Conservation (phyloP, 2,797 vertebrate genomes). For the Lophius americanus region DNA sequence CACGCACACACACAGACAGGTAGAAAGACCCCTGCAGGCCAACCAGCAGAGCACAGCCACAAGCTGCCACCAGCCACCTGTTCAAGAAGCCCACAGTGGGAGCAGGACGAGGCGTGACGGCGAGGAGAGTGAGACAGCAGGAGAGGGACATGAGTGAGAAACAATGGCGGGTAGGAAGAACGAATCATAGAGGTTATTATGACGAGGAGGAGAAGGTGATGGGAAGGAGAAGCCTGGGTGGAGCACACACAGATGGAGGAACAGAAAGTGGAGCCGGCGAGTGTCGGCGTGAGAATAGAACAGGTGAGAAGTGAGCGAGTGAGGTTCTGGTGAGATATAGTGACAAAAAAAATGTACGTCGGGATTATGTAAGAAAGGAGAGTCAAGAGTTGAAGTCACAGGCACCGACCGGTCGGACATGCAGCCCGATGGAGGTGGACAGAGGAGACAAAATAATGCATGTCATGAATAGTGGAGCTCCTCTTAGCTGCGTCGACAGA, state of each 20-base stretch:
- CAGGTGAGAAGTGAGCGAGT: neutral
- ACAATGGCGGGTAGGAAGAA: slow-evolving; percentile 36
- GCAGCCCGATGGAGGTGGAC: slow-evolving; percentile 4
- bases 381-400: slow-evolving; percentile 1
- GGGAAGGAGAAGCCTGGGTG: slow-evolving; percentile 12
- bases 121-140: slow-evolving; percentile 42
- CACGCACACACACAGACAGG: slow-evolving; percentile 43
- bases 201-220: slow-evolving; percentile 39
- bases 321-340: slow-evolving; percentile 8
- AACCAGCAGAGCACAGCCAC: slow-evolving; percentile 71
- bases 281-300: slow-evolving; percentile 2
- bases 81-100: slow-evolving; percentile 57
- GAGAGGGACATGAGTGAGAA: slow-evolving; percentile 49
- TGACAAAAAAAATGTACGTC: neutral
- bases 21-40: slow-evolving; percentile 66
- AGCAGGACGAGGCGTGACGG: slow-evolving; percentile 55
- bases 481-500: slow-evolving; percentile 53
- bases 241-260: slow-evolving; percentile 15
- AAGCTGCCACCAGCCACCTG: slow-evolving; percentile 78
- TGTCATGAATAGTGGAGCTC: slow-evolving; percentile 43
- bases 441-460: slow-evolving; percentile 10
- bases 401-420: slow-evolving; percentile 1
- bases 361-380: neutral
- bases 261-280: slow-evolving; percentile 11
- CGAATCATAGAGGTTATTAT: slow-evolving; percentile 60